phyloP scores from a whole-genome alignment of 2,113 vertebrate species.

The Dolichotis patagonum region DNA sequence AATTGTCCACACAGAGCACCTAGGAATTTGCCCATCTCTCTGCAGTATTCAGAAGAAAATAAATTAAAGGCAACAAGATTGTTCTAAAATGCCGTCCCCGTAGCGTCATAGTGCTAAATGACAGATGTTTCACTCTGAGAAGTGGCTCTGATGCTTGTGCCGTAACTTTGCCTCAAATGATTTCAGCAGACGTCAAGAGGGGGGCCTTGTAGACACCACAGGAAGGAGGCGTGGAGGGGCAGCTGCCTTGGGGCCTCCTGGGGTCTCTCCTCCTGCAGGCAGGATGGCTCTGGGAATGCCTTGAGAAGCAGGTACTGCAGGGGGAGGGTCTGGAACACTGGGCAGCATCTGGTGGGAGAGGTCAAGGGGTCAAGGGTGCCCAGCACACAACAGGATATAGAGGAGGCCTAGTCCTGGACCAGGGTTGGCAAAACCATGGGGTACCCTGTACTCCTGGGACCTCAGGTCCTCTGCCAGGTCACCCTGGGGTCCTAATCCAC shows the following conservation, averaged over 20 bases:
- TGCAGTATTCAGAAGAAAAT: slow-evolving; percentile 54
- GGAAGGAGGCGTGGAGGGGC: not conserved
- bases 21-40: not conserved
- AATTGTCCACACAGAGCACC: not conserved
- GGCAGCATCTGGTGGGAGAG: rapidly evolving
- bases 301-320: not conserved
- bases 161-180: slow-evolving; percentile 67
- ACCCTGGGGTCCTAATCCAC: rapidly evolving
- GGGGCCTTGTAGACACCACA: not conserved
- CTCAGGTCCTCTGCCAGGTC: not conserved
- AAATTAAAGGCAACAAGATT: slow-evolving; percentile 75
- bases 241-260: not conserved
- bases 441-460: not conserved
- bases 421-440: rapidly evolving
- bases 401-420: not conserved
- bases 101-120: slow-evolving; percentile 66
- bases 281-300: not conserved
- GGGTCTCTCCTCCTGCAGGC: not conserved
- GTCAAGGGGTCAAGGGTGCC: not conserved
- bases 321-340: not conserved
- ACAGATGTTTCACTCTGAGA: slow-evolving; percentile 75
- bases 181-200: slow-evolving; percentile 33
- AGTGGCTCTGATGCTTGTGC: slow-evolving; percentile 49
- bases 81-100: slow-evolving; percentile 54
- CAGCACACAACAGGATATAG: not conserved